A percentile compares a stretch with the other conserved stretches of the same genome.
Conservation (phyloP, 2,797 vertebrate genomes). For the Heteromormyrus szaboi region DNA sequence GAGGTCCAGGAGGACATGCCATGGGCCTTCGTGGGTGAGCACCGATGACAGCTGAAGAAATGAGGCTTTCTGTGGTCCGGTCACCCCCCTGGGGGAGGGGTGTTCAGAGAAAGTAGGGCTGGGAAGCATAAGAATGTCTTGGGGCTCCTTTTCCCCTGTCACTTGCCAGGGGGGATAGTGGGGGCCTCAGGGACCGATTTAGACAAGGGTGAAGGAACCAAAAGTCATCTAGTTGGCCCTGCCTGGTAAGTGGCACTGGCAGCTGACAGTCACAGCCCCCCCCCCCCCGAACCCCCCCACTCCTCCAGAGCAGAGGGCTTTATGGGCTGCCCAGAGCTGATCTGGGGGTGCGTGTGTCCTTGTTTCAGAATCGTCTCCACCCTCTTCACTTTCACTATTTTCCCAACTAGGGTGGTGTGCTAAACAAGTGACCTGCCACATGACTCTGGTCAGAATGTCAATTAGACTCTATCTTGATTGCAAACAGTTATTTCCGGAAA, state of each 20-base stretch:
- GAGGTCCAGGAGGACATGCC: accelerated
- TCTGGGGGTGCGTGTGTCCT: neutral
- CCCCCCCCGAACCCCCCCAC: constrained; percentile 22
- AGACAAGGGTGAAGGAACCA: constrained; percentile 46
- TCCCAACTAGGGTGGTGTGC: neutral
- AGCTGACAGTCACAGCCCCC: constrained; percentile 41
- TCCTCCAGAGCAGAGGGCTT: neutral
- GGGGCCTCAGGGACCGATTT: constrained; percentile 48
- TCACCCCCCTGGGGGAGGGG: neutral
- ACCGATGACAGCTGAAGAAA: constrained; percentile 7
- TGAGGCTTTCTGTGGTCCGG: constrained; percentile 2
- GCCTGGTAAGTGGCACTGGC: constrained; percentile 50
- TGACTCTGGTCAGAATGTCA: neutral
- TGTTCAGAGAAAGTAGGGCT: accelerated
- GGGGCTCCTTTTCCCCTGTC: constrained; percentile 13
- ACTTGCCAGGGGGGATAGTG: constrained; percentile 32
- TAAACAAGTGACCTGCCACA: neutral
- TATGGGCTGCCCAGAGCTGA: neutral
- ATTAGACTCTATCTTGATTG: neutral
- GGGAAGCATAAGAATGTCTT: constrained; percentile 34
- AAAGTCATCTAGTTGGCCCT: constrained; percentile 50
- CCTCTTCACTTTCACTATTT: neutral
- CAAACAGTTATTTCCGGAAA: neutral
- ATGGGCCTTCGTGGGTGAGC: neutral
- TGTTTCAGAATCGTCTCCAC: neutral